phyloP scores from a whole-genome alignment of 1,140 invertebrate species.

The Neodiprion virginianus region DNA sequence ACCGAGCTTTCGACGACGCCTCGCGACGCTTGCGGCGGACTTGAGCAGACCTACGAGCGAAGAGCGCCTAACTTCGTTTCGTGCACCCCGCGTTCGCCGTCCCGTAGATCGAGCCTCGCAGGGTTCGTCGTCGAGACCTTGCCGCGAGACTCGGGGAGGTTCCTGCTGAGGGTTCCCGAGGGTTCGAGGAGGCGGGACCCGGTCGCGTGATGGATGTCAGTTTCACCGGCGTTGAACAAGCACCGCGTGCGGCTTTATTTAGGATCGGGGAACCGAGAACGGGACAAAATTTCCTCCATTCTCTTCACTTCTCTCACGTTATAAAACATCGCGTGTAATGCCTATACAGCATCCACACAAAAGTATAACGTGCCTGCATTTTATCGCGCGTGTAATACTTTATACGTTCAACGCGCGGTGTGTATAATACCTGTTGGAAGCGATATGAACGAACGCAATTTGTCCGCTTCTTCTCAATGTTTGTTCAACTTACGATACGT shows the following conservation, averaged over 20 bases:
- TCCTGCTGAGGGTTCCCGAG: background rate
- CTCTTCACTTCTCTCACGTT: background rate
- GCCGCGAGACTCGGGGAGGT: background rate
- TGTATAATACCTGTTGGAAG: too few species aligned
- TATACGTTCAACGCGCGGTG: too few species aligned
- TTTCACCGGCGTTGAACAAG: background rate
- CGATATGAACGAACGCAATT: too few species aligned
- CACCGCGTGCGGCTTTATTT: conserved; percentile 6
- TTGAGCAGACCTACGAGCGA: too few species aligned
- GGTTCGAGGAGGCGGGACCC: conserved; percentile 1
- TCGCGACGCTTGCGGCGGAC: background rate
- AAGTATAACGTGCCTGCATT: too few species aligned
- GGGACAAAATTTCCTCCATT: background rate
- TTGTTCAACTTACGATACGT: too few species aligned
- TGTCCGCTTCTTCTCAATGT: too few species aligned
- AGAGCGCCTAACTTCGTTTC: too few species aligned
- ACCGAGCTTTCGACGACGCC: background rate
- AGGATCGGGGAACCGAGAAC: background rate
- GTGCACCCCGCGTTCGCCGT: background rate
- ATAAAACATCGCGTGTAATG: too few species aligned
- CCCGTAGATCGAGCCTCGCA: background rate
- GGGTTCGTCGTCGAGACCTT: conserved; percentile 1
- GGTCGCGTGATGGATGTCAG: background rate
- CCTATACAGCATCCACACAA: too few species aligned
- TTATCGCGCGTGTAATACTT: too few species aligned